Conservation (phyloP, 1,140 invertebrate species). For the Drosophila carrolli region DNA sequence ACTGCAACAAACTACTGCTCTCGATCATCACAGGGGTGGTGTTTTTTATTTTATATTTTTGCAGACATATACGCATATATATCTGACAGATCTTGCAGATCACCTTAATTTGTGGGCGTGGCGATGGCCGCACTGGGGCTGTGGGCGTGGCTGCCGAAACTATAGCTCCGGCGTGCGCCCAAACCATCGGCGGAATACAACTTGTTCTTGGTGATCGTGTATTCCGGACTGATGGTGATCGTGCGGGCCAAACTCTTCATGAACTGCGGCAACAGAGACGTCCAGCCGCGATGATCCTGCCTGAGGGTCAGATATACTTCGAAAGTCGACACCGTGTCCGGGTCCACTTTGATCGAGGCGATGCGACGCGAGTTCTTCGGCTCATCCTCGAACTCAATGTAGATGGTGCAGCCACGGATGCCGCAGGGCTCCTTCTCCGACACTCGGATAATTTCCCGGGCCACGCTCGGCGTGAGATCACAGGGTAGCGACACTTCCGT, state of each 20-base stretch:
- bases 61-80: slow-evolving; percentile 9
- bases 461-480: slow-evolving; percentile 90
- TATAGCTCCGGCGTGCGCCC: slow-evolving; percentile 67
- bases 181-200: slow-evolving; percentile 86
- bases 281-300: slow-evolving; percentile 92
- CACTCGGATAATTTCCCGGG: slow-evolving; percentile 90
- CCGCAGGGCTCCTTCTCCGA: slow-evolving; percentile 94
- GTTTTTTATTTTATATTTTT: slow-evolving; percentile 8
- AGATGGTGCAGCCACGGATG: slow-evolving; percentile 90
- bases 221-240: slow-evolving; percentile 93
- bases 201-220: slow-evolving; percentile 93
- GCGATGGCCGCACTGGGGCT: slow-evolving; percentile 59
- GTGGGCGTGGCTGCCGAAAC: slow-evolving; percentile 60
- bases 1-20: slow-evolving; percentile 76
- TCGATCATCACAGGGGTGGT: slow-evolving; percentile 64
- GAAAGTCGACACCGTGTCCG: slow-evolving; percentile 93
- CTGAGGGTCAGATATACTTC: slow-evolving; percentile 94
- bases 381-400: slow-evolving; percentile 90
- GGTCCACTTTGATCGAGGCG: slow-evolving; percentile 91
- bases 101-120: slow-evolving; percentile 72
- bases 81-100: slow-evolving; percentile 2
- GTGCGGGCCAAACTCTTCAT: slow-evolving; percentile 91
- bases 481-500: slow-evolving; percentile 93
- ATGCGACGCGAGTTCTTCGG: slow-evolving; percentile 85
- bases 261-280: slow-evolving; percentile 92